Percentiles rank a stretch among this genome's conserved stretches.
phyloP scores from a whole-genome alignment of 2,113 vertebrate species.

The Alethe castanea region DNA sequence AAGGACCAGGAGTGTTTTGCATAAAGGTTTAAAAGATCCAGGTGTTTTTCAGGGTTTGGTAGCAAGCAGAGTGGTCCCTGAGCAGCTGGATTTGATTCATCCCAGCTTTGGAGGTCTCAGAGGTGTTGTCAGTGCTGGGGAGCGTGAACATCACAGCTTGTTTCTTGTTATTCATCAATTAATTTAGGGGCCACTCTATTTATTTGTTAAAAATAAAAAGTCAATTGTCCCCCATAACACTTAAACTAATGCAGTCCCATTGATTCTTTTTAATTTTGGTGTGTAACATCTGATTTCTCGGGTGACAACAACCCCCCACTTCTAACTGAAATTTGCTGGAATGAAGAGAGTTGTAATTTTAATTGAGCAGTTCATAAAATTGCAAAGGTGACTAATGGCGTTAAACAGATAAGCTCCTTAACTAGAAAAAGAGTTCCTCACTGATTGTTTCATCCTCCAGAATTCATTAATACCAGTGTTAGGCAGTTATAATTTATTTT shows the following conservation, averaged over 20 bases:
- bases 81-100: not conserved
- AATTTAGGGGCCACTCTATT: not conserved
- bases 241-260: not conserved
- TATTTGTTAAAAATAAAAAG: not conserved
- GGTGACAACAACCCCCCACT: not conserved
- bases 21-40: not conserved
- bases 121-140: not conserved
- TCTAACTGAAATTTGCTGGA: not conserved
- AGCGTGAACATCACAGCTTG: not conserved
- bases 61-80: not conserved
- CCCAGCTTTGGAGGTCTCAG: not conserved
- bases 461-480: not conserved
- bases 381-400: not conserved
- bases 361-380: not conserved
- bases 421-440: not conserved
- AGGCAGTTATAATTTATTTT: not conserved
- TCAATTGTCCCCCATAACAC: not conserved
- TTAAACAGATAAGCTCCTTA: not conserved
- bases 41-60: not conserved
- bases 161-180: not conserved
- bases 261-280: not conserved
- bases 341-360: not conserved
- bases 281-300: not conserved
- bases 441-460: not conserved
- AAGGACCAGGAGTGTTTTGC: not conserved